Evolutionary conservation across 2,797 vertebrate genomes (phyloP), one percentile per base, ranked within the genome.

Genomic region (Cynodonichthys magdalenae): DNA sequence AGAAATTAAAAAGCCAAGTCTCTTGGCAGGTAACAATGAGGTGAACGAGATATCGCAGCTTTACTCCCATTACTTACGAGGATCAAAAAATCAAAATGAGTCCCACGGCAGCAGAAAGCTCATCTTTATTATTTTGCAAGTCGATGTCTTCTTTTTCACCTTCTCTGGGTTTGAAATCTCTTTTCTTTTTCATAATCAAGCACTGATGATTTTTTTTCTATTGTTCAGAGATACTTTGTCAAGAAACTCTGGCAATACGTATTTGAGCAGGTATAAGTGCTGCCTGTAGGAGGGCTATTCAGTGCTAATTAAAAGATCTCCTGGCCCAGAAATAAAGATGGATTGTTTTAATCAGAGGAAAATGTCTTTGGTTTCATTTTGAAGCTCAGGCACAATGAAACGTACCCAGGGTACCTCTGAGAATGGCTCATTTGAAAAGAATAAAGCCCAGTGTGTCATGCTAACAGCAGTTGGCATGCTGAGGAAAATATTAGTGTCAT

Each of bases 201-300:
- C 62, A 24, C 20, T 64, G 73, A 71, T 82, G 61, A 80, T 45
- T 78, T 70, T 75, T 69, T 81, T 73, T 51, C 3, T 36, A 45
- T 55, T 76, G 67, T 31, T 47, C 53, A 49, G 52, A 74, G 60
- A 80, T 59, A 71, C 46, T 80, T 83, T 58, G 57, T 72, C 17
- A 77, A 80, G 54, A 75, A 70, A 76, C 77, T 69, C 72, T 87
- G 79, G 82, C 79, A 77, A 61, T 45, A 69, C 62, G 47, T 63
- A 62, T 47, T 41, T 50, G 77, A 67, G 74, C 69, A 83, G 74
- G 76, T 87, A 70, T 45, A 62, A 80, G 61, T 28, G 53, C 52
- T 34, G 72, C 60, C 57, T 64, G 51, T 59, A 58, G 74, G 62
- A 78, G 73, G 65, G 72, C 72, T 79, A 80, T 68, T 57, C 51